phyloP scores from a whole-genome alignment of 2,113 vertebrate genomes.

The Vimba vimba region DNA sequence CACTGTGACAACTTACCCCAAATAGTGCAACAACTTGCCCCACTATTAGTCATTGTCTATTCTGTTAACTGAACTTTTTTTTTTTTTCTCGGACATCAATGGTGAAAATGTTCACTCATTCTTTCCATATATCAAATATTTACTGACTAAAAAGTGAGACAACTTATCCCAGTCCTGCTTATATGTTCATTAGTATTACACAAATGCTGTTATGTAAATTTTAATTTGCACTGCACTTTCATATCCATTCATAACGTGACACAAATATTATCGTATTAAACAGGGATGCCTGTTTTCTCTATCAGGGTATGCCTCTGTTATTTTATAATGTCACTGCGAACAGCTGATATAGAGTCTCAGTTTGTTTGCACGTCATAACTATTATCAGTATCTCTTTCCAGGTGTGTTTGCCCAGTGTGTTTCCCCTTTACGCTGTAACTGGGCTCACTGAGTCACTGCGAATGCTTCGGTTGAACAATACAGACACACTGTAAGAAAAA shows the following conservation, averaged over 20 bases:
- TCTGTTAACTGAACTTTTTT: neutral
- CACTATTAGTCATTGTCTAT: neutral
- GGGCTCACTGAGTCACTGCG: neutral
- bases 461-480: neutral
- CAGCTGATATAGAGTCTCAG: neutral
- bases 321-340: conserved; percentile 14
- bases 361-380: conserved; percentile 38
- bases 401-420: conserved; percentile 17
- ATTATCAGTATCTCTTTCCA: conserved; percentile 10
- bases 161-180: neutral
- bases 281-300: neutral
- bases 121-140: neutral
- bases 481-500: conserved; percentile 8
- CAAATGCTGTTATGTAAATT: neutral
- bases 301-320: neutral
- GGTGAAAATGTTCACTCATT: too few species aligned
- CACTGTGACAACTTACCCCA: neutral
- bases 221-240: neutral
- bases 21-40: neutral
- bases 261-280: neutral
- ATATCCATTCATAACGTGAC: neutral
- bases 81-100: too few species aligned
- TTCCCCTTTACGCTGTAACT: neutral
- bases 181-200: neutral
- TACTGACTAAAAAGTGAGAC: neutral